Base-by-base conservation (phyloP, 1,140 invertebrate genomes). In the Pseudachorutes palmiensis region DNA sequence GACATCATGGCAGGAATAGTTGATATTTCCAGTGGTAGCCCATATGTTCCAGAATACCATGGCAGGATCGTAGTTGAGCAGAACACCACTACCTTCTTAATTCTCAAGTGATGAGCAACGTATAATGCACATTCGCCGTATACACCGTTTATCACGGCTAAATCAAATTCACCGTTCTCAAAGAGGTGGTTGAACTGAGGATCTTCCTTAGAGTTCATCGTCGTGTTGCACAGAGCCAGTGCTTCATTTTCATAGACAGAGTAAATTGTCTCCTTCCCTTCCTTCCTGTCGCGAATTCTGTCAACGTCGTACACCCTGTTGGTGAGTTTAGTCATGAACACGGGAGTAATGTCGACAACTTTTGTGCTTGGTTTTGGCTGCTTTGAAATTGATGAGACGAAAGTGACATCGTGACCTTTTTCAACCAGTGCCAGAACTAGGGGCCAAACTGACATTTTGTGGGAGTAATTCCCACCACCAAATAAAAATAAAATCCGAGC, bases 401-500 rank as follows among this genome's bases (percentile, higher is more conserved):
- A 68, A 3, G 67, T 68, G 12, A 68, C 48, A 31, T 68, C 36
- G 33, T 68, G 62, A 48, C 67, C 67, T 12, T 48, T 36, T 1
- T 68, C 62, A 41, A 62, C 32, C 14, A 68, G 31, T 2, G 24
- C 49, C 1, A 30, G 2, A 19, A 59, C 62, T 28, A 63, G 62
- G 12, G 67, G 67, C 67, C 67, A 68, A 33, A 64, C 32, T 5
- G 55, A 12, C 3, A 33, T 57, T 58, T 68, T 68, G 24, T 64
- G 61, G 58, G 60, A 64, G 3, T 57, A 49, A 45, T 59, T 68
- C 29, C 67, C 67, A 63, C 67, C 67, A 63, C 36, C 19, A 64
- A 68, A 68, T 36, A 64, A 64, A 64, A 64, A 68, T 48, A 68
- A 32, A 9, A 68, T 68, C 19, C 60, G 64, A 19, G 26, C 62